Evolutionary conservation across 2,797 vertebrate genomes (phyloP).

Genomic region (Rousettus madagascariensis): DNA sequence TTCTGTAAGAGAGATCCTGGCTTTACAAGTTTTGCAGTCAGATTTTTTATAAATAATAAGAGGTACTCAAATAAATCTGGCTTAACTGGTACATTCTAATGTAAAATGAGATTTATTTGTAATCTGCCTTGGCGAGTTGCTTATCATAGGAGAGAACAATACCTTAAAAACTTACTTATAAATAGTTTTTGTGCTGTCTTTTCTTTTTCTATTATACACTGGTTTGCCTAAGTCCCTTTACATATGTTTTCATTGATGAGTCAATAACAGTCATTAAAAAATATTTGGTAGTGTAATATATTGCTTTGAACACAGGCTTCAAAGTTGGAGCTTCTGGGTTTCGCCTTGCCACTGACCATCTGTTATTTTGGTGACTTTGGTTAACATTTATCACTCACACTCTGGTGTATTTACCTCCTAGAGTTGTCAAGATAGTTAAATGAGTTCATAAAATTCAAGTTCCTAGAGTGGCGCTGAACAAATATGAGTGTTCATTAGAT

Average conservation of each 20-base stretch:
- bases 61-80: background rate
- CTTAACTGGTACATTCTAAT: background rate
- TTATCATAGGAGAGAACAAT: background rate
- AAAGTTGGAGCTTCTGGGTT: background rate
- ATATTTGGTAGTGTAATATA: background rate
- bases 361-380: background rate
- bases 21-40: background rate
- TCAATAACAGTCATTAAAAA: background rate
- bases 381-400: background rate
- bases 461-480: background rate
- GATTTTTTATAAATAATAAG: background rate
- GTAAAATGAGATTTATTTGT: background rate
- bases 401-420: background rate
- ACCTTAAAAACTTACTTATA: background rate
- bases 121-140: background rate
- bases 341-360: background rate
- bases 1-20: background rate
- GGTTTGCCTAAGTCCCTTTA: background rate
- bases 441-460: background rate
- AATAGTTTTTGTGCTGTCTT: background rate
- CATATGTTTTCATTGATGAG: background rate
- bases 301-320: background rate
- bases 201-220: background rate
- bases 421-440: background rate
- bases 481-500: background rate